Evolutionary conservation across 2,113 vertebrate species (phyloP).

Genomic region (Panthera tigris): DNA sequence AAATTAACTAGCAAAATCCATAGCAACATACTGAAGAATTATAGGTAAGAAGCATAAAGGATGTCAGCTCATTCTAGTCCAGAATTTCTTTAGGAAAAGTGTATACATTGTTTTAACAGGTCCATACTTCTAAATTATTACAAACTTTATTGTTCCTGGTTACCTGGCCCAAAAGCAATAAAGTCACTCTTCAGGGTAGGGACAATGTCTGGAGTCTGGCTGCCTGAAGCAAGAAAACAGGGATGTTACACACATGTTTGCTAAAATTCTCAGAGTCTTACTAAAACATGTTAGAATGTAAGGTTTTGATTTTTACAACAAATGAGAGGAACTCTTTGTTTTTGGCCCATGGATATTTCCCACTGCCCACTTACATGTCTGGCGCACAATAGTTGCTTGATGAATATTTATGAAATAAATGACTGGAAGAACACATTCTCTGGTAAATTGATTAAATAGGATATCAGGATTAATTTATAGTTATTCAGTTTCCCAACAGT

Average conservation of each 20-base stretch:
- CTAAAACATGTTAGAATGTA: background rate
- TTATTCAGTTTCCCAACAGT: background rate
- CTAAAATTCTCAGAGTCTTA: background rate
- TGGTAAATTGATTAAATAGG: background rate
- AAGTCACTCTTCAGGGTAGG: background rate
- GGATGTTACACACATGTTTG: background rate
- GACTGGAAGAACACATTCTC: background rate
- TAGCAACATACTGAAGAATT: background rate
- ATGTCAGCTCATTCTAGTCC: background rate
- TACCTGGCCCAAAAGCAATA: background rate
- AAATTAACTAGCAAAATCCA: background rate
- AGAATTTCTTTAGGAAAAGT: conserved; percentile 5
- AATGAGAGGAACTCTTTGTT: background rate
- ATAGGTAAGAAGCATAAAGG: background rate
- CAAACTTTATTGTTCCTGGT: conserved; percentile 36
- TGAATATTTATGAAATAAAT: background rate
- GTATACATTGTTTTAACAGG: conserved; percentile 17
- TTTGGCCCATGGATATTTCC: background rate
- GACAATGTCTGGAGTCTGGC: background rate
- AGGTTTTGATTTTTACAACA: background rate
- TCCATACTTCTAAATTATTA: conserved; percentile 16
- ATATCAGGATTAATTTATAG: background rate
- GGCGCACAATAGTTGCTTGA: background rate
- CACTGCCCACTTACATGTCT: background rate
- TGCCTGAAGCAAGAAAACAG: background rate